Evolutionary conservation across 1,140 invertebrate species (phyloP), one percentile per base, ranked within the genome.

Genomic region (Cydia splendana): DNA sequence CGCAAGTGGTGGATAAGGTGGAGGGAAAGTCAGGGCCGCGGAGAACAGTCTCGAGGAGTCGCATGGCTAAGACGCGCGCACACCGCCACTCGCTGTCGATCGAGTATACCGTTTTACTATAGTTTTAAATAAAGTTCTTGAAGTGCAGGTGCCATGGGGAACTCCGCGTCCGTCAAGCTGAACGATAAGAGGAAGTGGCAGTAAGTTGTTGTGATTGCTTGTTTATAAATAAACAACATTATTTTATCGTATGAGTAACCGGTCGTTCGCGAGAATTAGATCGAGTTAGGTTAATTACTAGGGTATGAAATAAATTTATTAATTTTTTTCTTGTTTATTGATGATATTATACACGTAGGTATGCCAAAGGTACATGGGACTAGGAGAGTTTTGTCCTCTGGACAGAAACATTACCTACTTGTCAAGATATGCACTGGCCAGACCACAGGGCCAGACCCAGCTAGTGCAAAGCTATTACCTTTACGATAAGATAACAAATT

Each of bases 1-100:
- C 20, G 57, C 57, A 78, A 80, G 79, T 76, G 79, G 75, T 80
- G 80, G 80, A 83, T 83, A 79, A 82, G 74, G 81, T 74, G 67
- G 81, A 88, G 84, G 88, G 87, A 88, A 92, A 88, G 87, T 92
- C 90, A 91, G 79, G 90, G 90, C 82, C 89, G 84, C 75, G 28
- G 34, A 38, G 67, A 15, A 80, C 78, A 79, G 80, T 78, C 53
- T 77, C 75, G 67, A 38, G 67, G 82, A 80, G 80, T 85, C 81
- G 88, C 77, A 86, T 84, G 81, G 82, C 78, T 78, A 80, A 82
- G 84, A 87, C 88, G 86, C 80, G 81, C 85, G 77, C 34, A 75
- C 74, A 15, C 74, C 6, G n/a, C 45, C 38, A 62, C 18, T 62
- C 57, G 57, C 57, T 18, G 57, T 24, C 20, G 57, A 62, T 12